A percentile compares a stretch with the other conserved stretches of the same genome.
Conservation (phyloP, 2,797 vertebrate species). For the Scomberomorus guttatus region DNA sequence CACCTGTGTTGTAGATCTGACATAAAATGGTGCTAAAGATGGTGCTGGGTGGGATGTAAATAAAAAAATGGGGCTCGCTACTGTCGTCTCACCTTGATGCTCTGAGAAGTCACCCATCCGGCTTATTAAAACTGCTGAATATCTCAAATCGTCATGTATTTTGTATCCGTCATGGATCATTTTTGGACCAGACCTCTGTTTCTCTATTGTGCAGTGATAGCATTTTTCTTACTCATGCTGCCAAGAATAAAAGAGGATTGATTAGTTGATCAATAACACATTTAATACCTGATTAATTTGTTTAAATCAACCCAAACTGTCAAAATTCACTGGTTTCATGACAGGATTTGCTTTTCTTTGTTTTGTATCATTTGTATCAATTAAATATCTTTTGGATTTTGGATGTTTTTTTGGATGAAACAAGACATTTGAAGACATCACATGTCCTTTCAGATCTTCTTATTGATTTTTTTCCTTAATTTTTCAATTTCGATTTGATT, state of each 20-base stretch:
- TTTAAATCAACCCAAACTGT: background rate
- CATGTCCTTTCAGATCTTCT: background rate
- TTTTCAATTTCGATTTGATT: background rate
- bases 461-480: background rate
- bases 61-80: conserved; percentile 36
- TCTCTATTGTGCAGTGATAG: background rate
- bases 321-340: background rate
- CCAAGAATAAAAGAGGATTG: background rate
- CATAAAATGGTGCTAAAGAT: conserved; percentile 51
- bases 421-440: background rate
- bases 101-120: conserved; percentile 30
- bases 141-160: background rate
- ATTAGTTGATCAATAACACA: background rate
- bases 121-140: background rate
- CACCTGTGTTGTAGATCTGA: conserved; percentile 13
- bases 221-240: background rate
- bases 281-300: background rate
- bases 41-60: conserved; percentile 40
- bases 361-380: background rate
- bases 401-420: background rate
- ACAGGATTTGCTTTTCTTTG: background rate
- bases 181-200: background rate
- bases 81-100: conserved; percentile 48
- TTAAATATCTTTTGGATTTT: too few relatives aligned
- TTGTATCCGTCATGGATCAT: background rate